Base-by-base conservation (phyloP, 2,797 vertebrate species). In the Propithecus deckenii region DNA sequence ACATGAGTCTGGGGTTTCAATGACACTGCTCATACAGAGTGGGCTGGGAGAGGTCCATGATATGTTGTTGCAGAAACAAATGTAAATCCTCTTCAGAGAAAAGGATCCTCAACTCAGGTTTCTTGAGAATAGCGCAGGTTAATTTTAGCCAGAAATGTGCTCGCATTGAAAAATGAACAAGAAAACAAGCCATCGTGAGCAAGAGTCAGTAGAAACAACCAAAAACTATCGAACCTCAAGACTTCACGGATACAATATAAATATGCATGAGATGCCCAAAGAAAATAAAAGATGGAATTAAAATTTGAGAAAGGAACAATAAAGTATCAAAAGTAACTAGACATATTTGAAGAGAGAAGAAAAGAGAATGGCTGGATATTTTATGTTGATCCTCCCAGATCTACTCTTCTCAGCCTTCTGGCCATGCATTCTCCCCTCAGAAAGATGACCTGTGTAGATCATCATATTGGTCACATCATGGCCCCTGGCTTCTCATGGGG, bases 121-220 rank as follows among this genome's bases (percentile, higher is more conserved):
- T 25, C 32, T 79, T 83, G 35, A 28, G 61, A 83, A 78, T 59
- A 2, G 0, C 28, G 38, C 4, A 81, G n/a, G 48, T 83, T 61
- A 91, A 38, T 55, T 86, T 94, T 84, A 89, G 63, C 63, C 30
- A 81, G 71, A 38, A 65, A 52, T 41, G 20, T 43, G 14, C 18
- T 94, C 67, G 41, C 48, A 43, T 20, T 90, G 65, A 79, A 86
- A 89, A 94, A 83, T 57, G 13, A 94, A 86, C 41, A 18, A 91
- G 87, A 71, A 23, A 93, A 61, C n/a, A 72, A 91, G 65, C 2
- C 41, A 76, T 28, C 12, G 1, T 35, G 52, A 85, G 22, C 71
- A 85, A 61, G 55, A 86, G 55, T 65, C 23, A 76, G n/a, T 10
- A 86, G 57, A 75, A 85, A 69, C 2, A 43, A 76, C 22, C 38